Percentiles rank a stretch among this genome's conserved stretches.
Conservation (phyloP, 1,140 invertebrate species). For the Caenorhabditis remanei region DNA sequence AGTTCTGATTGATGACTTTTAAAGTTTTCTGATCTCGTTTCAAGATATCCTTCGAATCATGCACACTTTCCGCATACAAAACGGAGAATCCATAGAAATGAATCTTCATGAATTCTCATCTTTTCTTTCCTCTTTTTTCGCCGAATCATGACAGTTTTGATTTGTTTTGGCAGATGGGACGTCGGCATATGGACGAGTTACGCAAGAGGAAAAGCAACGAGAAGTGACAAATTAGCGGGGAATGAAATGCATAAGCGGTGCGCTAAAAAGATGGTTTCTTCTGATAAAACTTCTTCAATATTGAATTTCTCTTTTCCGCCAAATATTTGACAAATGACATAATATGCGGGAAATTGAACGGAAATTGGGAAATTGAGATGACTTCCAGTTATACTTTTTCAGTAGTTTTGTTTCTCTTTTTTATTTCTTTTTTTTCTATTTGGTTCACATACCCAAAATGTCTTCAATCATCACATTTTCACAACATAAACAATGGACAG, state of each 20-base stretch:
- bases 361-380: constrained; percentile 14
- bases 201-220: constrained; percentile 1
- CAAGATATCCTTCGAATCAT: too few relatives aligned
- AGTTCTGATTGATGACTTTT: too few relatives aligned
- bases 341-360: constrained; percentile 41
- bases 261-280: background rate
- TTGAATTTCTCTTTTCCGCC: background rate
- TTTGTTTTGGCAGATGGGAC: constrained; percentile 50
- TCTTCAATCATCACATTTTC: background rate
- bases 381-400: background rate
- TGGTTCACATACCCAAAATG: background rate
- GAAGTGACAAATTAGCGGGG: constrained; percentile 24
- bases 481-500: background rate
- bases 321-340: constrained; percentile 28
- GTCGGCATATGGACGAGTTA: constrained; percentile 32
- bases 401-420: background rate
- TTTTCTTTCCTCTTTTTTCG: background rate
- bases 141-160: constrained; percentile 37
- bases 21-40: too few relatives aligned
- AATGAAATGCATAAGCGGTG: background rate
- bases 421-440: background rate
- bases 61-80: too few relatives aligned
- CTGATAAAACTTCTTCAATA: constrained; percentile 2
- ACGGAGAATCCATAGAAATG: background rate
- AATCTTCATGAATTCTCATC: background rate